Conservation (phyloP, 2,113 vertebrate species). For the Clarias magur region DNA sequence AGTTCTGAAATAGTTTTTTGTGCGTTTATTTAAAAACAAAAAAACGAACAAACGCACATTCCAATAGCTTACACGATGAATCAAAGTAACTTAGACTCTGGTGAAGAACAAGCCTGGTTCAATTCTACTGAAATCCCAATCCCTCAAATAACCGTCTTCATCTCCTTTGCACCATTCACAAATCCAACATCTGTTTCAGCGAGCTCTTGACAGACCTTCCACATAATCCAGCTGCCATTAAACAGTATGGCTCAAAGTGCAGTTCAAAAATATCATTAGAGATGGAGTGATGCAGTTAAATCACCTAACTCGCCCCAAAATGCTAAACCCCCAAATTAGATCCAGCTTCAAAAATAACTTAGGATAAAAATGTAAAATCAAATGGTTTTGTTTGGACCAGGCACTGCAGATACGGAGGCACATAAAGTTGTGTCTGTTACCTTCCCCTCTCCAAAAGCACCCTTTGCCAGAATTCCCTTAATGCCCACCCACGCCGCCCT, state of each 20-base stretch:
- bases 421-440: conserved; percentile 13
- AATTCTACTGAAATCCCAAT: conserved; percentile 12
- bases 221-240: conserved; percentile 19
- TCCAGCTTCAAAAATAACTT: conserved; percentile 43
- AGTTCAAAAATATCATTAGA: background rate
- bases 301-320: background rate
- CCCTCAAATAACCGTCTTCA: conserved; percentile 6
- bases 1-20: background rate
- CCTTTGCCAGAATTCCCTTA: conserved; percentile 20
- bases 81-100: background rate
- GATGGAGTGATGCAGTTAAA: conserved; percentile 35
- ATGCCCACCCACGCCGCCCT: conserved; percentile 9
- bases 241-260: conserved; percentile 23
- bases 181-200: background rate
- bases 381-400: conserved; percentile 54
- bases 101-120: background rate
- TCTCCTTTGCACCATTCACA: conserved; percentile 2
- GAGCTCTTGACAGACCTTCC: conserved; percentile 15
- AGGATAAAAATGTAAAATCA: conserved; percentile 48
- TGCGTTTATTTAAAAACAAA: conserved; percentile 3
- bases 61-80: background rate
- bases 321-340: background rate
- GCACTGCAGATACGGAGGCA: conserved; percentile 59
- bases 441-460: conserved; percentile 16
- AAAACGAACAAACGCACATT: background rate